Evolutionary conservation across 2,888 invertebrate species (phyloP).

Genomic region (Andrena dorsata): DNA sequence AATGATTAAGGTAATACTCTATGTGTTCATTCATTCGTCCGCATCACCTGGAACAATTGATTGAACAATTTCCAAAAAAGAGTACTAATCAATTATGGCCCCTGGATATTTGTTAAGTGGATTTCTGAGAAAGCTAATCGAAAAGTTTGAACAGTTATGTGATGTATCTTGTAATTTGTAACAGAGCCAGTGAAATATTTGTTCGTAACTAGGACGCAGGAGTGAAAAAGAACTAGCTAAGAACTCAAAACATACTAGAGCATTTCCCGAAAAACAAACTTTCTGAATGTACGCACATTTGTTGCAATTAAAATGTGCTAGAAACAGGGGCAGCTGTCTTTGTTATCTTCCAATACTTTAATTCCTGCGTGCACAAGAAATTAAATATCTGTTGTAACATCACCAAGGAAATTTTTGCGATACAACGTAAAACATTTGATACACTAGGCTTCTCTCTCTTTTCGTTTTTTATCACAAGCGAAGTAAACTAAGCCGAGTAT

Average conservation of each 20-base stretch:
- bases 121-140: conserved; percentile 13
- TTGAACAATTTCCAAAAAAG: conserved; percentile 48
- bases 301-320: conserved; percentile 65
- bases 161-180: conserved; percentile 39
- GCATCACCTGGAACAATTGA: conserved; percentile 66
- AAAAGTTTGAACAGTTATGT: conserved; percentile 12
- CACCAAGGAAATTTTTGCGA: conserved; percentile 41
- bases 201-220: conserved; percentile 63
- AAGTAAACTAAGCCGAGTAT: conserved; percentile 52
- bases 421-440: conserved; percentile 45
- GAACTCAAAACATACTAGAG: conserved; percentile 59
- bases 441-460: conserved; percentile 21
- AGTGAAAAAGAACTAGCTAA: conserved; percentile 63
- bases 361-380: conserved; percentile 63
- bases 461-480: conserved; percentile 39
- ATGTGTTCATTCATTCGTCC: conserved; percentile 62
- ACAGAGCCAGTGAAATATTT: conserved; percentile 43
- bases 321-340: conserved; percentile 57
- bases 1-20: conserved; percentile 51
- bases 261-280: conserved; percentile 57
- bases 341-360: conserved; percentile 56
- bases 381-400: conserved; percentile 46
- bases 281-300: conserved; percentile 60
- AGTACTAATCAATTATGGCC: conserved; percentile 32
- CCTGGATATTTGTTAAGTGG: conserved; percentile 11